Evolutionary conservation across 2,113 vertebrate genomes (phyloP).

Genomic region (Hemiscyllium ocellatum): DNA sequence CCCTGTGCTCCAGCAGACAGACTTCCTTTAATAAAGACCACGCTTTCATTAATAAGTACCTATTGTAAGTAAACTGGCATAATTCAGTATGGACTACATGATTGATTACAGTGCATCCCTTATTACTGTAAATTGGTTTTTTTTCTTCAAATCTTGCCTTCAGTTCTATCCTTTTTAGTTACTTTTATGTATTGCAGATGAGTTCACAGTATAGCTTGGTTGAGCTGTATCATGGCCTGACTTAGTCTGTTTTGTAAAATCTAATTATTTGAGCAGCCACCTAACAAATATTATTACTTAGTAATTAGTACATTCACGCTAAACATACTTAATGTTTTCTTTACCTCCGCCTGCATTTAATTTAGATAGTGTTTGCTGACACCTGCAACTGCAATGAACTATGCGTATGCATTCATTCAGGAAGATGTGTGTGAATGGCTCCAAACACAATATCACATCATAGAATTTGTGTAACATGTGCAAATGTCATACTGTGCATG

Average conservation of each 20-base stretch:
- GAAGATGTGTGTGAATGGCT: too few relatives aligned
- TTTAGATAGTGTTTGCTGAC: too few relatives aligned
- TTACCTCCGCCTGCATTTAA: background rate
- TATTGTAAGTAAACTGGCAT: conserved; percentile 18
- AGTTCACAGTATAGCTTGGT: background rate
- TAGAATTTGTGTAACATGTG: too few relatives aligned
- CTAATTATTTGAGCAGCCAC: background rate
- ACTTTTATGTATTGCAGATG: too few relatives aligned
- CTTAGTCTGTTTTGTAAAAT: background rate
- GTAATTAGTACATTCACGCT: conserved; percentile 65
- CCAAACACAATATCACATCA: too few relatives aligned
- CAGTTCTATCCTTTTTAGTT: background rate
- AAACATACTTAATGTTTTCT: conserved; percentile 40
- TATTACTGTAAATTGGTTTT: background rate
- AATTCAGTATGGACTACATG: conserved; percentile 6
- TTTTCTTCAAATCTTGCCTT: background rate
- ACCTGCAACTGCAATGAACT: too few relatives aligned
- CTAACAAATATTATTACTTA: conserved; percentile 40
- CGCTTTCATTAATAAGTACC: conserved; percentile 28
- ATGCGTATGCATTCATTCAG: too few relatives aligned
- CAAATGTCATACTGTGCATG: too few relatives aligned
- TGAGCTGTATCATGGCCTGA: background rate
- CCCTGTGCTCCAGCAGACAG: conserved; percentile 13
- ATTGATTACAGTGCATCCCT: conserved; percentile 28
- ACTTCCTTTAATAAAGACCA: conserved; percentile 30